Percentiles rank a stretch among this genome's conserved stretches.
phyloP scores from a whole-genome alignment of 2,797 vertebrate species.

The Myotis vivesi region DNA sequence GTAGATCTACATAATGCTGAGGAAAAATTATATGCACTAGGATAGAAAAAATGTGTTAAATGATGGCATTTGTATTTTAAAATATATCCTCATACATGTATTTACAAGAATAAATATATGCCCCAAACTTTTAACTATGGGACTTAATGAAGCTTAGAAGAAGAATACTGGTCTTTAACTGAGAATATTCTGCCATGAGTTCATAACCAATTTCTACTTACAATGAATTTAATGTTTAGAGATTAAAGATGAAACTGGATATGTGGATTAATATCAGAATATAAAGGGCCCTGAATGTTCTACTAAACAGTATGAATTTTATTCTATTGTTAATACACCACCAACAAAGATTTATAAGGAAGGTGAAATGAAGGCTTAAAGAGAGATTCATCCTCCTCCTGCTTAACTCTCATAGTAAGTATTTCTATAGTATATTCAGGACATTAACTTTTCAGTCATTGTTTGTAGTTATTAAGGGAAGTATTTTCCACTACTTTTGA shows the following conservation, averaged over 20 bases:
- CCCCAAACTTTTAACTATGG: neutral
- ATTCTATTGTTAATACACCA: neutral
- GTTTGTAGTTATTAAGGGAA: constrained; percentile 11
- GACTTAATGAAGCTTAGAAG: constrained; percentile 10
- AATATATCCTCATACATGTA: neutral
- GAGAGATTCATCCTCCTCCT: neutral
- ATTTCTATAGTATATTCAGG: neutral
- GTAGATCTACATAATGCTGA: neutral
- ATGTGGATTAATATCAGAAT: neutral
- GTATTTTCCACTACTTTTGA: constrained; percentile 12
- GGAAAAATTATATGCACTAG: neutral
- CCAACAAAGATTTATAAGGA: neutral
- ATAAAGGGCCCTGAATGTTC: neutral
- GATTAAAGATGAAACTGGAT: neutral
- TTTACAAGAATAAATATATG: neutral
- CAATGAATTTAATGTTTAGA: neutral
- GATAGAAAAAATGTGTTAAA: neutral
- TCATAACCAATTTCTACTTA: neutral
- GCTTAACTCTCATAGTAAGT: neutral
- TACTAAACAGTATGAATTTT: constrained; percentile 18
- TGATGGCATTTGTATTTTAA: neutral
- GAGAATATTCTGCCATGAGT: neutral
- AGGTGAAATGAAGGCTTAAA: neutral
- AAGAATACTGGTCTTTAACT: constrained; percentile 5
- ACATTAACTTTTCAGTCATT: neutral